These are phyloP conservation scores for Ceyx margarethae DNA, from an alignment of 2,113 vertebrate genomes.

Conservation along the genomic window DNA sequence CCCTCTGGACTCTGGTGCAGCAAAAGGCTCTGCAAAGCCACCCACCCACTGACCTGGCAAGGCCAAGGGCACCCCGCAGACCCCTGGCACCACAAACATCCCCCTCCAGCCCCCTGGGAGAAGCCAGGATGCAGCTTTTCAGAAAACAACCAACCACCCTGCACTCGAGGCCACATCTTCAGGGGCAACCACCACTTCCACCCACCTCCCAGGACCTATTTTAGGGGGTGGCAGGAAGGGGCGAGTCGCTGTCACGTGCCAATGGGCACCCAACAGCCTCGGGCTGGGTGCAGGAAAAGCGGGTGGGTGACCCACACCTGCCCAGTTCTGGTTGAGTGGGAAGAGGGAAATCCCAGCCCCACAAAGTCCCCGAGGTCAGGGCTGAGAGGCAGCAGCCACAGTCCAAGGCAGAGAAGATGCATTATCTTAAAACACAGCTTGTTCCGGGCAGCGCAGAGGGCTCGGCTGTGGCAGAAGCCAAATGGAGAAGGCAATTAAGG, in stretches of 20 bases:
- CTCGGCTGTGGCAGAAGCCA: not conserved
- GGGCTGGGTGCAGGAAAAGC: not conserved
- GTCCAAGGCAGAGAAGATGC: not conserved
- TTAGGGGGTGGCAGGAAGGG: not conserved
- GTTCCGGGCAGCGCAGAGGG: not conserved
- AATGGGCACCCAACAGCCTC: rapidly evolving
- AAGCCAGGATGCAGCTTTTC: not conserved
- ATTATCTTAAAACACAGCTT: not conserved
- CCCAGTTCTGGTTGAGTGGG: not conserved
- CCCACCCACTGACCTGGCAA: rapidly evolving
- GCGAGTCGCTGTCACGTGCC: not conserved
- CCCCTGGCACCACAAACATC: not conserved
- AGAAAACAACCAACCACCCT: not conserved
- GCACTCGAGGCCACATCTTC: rapidly evolving
- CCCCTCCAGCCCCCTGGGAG: not conserved
- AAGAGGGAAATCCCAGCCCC: not conserved
- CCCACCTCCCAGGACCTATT: rapidly evolving
- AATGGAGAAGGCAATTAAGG: not conserved
- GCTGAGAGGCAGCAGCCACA: not conserved
- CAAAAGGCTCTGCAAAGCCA: not conserved
- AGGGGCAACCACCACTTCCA: not conserved
- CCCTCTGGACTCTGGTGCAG: too few relatives aligned
- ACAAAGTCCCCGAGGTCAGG: not conserved
- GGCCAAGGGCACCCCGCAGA: too few relatives aligned
- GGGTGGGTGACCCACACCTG: not conserved